phyloP scores from a whole-genome alignment of 2,888 invertebrate species.

The Punctoribates punctum region DNA sequence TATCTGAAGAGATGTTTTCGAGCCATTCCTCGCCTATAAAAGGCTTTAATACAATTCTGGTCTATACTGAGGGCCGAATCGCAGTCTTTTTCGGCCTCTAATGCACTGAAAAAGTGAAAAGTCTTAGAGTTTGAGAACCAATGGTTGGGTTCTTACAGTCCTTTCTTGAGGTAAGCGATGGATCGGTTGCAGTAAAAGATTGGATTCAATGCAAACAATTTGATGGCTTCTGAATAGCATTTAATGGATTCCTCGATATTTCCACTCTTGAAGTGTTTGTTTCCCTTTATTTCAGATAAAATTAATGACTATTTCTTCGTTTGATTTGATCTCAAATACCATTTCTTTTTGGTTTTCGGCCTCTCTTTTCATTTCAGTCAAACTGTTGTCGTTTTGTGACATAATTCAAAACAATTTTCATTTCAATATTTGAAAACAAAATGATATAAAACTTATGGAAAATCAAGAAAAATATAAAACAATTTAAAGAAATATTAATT shows the following conservation, averaged over 20 bases:
- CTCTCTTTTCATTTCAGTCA: background rate
- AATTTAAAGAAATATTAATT: no score
- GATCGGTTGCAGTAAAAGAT: slow-evolving; percentile 45
- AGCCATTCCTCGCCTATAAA: slow-evolving; percentile 50
- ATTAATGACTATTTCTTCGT: background rate
- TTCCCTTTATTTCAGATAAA: slow-evolving; percentile 36
- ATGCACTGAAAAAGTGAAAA: slow-evolving; percentile 27
- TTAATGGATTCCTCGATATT: slow-evolving; percentile 45
- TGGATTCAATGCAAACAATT: slow-evolving; percentile 41
- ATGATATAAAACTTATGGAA: no score
- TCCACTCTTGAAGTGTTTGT: slow-evolving; percentile 44
- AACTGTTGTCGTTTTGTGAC: no score
- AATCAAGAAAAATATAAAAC: no score
- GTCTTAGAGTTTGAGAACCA: background rate
- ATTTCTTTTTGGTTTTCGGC: background rate
- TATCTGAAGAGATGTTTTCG: slow-evolving; percentile 50
- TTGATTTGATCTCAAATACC: background rate
- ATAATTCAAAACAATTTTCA: no score
- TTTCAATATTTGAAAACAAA: no score
- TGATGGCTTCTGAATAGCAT: slow-evolving; percentile 43
- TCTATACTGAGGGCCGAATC: slow-evolving; percentile 35
- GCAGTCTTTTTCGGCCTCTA: slow-evolving; percentile 42
- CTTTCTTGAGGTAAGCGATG: slow-evolving; percentile 45
- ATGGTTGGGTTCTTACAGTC: slow-evolving; percentile 33
- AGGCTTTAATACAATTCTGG: slow-evolving; percentile 40